Conservation (phyloP, 2,888 invertebrate species). For the Drosophila mimica region DNA sequence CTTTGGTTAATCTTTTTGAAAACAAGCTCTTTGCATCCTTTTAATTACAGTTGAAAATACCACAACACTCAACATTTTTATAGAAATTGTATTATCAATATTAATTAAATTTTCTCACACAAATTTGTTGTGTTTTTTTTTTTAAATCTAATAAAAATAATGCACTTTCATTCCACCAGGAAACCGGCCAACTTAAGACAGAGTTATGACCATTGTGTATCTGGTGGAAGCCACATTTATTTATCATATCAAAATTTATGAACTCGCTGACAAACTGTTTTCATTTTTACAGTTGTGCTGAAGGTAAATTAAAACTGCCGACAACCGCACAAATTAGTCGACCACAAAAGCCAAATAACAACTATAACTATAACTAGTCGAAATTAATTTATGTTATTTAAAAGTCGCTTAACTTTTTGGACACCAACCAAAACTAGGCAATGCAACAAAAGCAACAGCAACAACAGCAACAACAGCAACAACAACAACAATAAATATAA, state of each 20-base stretch:
- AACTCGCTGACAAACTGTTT: slow-evolving; percentile 13
- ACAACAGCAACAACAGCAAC: slow-evolving; percentile 19
- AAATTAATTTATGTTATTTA: slow-evolving; percentile 77
- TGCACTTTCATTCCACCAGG: background rate
- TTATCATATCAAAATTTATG: slow-evolving; percentile 8
- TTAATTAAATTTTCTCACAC: background rate
- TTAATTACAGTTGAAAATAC: background rate
- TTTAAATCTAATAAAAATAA: background rate
- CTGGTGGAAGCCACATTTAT: background rate
- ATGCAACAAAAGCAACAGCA: slow-evolving; percentile 6
- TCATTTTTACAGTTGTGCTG: slow-evolving; percentile 12
- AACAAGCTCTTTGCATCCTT: background rate
- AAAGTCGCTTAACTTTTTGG: slow-evolving; percentile 54
- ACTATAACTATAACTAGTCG: slow-evolving; percentile 53
- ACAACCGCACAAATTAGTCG: slow-evolving; percentile 65
- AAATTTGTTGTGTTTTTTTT: background rate
- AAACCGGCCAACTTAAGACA: background rate
- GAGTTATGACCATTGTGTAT: background rate
- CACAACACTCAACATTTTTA: background rate
- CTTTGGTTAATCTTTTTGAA: background rate
- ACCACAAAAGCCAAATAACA: slow-evolving; percentile 55
- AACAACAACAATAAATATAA: slow-evolving; percentile 13
- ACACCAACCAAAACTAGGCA: slow-evolving; percentile 43
- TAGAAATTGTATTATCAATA: background rate
- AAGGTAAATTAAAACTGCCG: slow-evolving; percentile 50